Conservation (phyloP, 2,797 vertebrate genomes). For the Harpagifer antarcticus region DNA sequence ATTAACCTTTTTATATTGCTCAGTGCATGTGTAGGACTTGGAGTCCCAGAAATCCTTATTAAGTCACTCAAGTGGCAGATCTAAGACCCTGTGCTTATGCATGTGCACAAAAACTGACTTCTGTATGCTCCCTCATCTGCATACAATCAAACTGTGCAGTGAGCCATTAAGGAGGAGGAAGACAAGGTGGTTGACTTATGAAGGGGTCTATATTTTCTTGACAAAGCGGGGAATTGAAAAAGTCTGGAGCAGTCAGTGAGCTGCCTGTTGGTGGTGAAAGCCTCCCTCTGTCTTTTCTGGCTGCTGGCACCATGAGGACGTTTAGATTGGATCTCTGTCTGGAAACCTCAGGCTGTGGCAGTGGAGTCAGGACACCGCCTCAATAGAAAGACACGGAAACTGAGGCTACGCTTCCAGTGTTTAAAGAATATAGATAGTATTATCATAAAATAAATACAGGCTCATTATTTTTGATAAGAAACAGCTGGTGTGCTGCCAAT, state of each 20-base stretch:
- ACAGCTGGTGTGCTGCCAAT: slow-evolving; percentile 85
- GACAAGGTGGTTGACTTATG: slow-evolving; percentile 57
- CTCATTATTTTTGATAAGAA: slow-evolving; percentile 83
- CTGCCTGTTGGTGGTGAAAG: slow-evolving; percentile 45
- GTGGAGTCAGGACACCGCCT: slow-evolving; percentile 15
- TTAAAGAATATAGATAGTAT: slow-evolving; percentile 64
- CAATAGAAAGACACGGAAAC: slow-evolving; percentile 27
- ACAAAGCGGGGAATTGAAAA: slow-evolving; percentile 71
- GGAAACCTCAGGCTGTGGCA: slow-evolving; percentile 46
- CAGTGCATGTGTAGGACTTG: slow-evolving; percentile 58
- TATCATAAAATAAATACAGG: slow-evolving; percentile 70
- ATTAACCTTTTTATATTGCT: slow-evolving; percentile 74
- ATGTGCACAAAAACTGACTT: slow-evolving; percentile 70
- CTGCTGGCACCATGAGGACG: slow-evolving; percentile 28
- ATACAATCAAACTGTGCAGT: slow-evolving; percentile 81
- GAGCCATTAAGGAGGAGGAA: slow-evolving; percentile 67
- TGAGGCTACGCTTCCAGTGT: slow-evolving; percentile 46
- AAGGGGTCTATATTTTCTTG: slow-evolving; percentile 56
- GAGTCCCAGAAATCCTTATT: slow-evolving; percentile 79
- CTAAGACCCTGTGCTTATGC: slow-evolving; percentile 65
- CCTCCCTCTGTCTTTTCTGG: slow-evolving; percentile 10
- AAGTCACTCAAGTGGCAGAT: slow-evolving; percentile 68
- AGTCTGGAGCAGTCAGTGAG: slow-evolving; percentile 44
- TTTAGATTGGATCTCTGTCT: slow-evolving; percentile 41
- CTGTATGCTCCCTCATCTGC: slow-evolving; percentile 78